A percentile compares a stretch with the other conserved stretches of the same genome.
Conservation (phyloP, 1,140 invertebrate genomes). For the Holcopasites calliopsidis region DNA sequence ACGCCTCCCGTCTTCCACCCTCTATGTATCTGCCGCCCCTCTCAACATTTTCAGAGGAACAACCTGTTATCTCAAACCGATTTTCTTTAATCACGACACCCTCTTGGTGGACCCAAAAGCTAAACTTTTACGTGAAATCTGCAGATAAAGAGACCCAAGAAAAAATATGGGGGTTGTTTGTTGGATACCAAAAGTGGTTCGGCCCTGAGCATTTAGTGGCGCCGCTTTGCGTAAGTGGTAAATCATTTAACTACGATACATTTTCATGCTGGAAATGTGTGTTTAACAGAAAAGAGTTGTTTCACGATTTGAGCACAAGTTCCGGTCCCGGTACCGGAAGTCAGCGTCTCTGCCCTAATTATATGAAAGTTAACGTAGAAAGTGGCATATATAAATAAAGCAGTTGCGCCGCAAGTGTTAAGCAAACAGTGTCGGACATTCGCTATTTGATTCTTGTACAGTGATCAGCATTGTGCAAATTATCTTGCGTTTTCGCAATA, state of each 20-base stretch:
- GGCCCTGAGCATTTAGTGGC: conserved; percentile 11
- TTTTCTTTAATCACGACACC: too few species aligned
- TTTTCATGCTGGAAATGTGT: not conserved
- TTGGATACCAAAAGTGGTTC: conserved; percentile 6
- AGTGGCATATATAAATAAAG: too few species aligned
- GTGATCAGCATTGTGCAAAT: not conserved
- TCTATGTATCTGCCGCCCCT: conserved; percentile 15
- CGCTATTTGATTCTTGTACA: not conserved
- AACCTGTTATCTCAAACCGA: not conserved
- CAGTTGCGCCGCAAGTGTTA: not conserved
- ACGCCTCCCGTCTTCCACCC: conserved; percentile 39
- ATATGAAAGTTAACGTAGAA: not conserved
- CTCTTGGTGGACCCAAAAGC: too few species aligned
- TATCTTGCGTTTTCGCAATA: not conserved
- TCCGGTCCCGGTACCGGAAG: not conserved
- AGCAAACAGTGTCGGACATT: too few species aligned
- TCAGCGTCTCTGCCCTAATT: not conserved
- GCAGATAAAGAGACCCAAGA: not conserved
- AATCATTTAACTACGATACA: conserved; percentile 9
- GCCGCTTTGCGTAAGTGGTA: not conserved
- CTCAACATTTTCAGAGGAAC: conserved; percentile 7
- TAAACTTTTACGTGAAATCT: not conserved
- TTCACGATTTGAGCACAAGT: not conserved
- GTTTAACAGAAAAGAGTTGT: not conserved
- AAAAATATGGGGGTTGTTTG: not conserved